Conservation (phyloP, 2,113 vertebrate genomes). For the Hemibagrus wyckioides region DNA sequence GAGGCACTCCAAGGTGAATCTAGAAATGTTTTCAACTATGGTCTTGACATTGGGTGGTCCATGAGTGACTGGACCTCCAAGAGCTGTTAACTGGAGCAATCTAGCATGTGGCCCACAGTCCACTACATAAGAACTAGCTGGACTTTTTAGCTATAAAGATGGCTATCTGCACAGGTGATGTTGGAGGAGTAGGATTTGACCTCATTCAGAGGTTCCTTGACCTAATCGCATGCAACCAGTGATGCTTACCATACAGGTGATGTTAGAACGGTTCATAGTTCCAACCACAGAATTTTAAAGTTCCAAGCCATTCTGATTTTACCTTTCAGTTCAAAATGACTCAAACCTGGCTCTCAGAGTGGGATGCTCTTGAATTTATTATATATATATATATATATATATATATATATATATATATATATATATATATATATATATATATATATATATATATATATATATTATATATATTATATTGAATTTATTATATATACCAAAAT, state of each 20-base stretch:
- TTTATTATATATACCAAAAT: constrained; percentile 5
- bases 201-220: not conserved
- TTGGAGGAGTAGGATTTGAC: not conserved
- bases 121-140: not conserved
- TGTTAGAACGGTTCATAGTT: not conserved
- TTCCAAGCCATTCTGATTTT: not conserved
- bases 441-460: too few relatives aligned
- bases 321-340: not conserved
- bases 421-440: too few relatives aligned
- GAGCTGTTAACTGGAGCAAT: not conserved
- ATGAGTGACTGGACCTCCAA: not conserved
- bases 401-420: too few relatives aligned
- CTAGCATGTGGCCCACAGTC: too few relatives aligned
- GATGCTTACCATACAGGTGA: not conserved
- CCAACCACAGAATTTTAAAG: not conserved
- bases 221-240: too few relatives aligned
- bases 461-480: too few relatives aligned
- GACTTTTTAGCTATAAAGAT: too few relatives aligned
- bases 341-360: not conserved
- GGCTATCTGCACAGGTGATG: not conserved
- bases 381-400: too few relatives aligned
- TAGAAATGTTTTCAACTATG: not conserved
- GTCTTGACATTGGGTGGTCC: not conserved
- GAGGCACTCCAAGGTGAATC: not conserved
- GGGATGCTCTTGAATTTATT: not conserved